phyloP scores from a whole-genome alignment of 2,888 invertebrate genomes.

The Sacculina carcini region DNA sequence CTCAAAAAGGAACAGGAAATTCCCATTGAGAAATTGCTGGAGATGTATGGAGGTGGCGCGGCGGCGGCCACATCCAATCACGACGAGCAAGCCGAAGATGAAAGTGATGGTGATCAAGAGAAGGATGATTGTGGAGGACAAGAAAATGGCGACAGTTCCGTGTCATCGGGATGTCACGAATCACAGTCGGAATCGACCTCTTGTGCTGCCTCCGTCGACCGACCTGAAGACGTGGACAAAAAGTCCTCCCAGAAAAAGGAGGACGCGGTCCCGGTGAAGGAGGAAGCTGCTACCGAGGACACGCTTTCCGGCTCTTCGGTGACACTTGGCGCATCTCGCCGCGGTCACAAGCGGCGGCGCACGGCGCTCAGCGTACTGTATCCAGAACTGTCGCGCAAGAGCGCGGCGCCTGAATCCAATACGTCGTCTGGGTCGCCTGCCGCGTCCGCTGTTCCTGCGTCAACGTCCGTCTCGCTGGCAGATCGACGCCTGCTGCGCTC shows the following conservation, averaged over 20 bases:
- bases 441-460: slow-evolving; percentile 5
- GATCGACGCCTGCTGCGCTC: slow-evolving; percentile 9
- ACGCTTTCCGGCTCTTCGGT: slow-evolving; percentile 8
- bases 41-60: slow-evolving; percentile 39
- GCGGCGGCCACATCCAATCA: neutral
- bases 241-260: too few relatives aligned
- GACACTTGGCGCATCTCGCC: neutral
- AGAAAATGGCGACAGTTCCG: slow-evolving; percentile 17
- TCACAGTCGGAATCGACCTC: too few relatives aligned
- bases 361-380: neutral
- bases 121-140: slow-evolving; percentile 21
- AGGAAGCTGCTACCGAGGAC: slow-evolving; percentile 5
- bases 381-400: neutral
- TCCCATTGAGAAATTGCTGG: slow-evolving; percentile 75
- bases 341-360: neutral
- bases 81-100: slow-evolving; percentile 6
- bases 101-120: slow-evolving; percentile 16
- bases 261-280: slow-evolving; percentile 8
- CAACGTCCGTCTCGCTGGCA: slow-evolving; percentile 3
- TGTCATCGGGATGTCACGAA: slow-evolving; percentile 5
- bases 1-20: slow-evolving; percentile 56
- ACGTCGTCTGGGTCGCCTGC: neutral
- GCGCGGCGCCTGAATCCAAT: neutral
- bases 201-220: too few relatives aligned
- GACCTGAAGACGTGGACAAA: too few relatives aligned